Conservation (phyloP, 1,140 invertebrate species). For the Coelopa frigida region DNA sequence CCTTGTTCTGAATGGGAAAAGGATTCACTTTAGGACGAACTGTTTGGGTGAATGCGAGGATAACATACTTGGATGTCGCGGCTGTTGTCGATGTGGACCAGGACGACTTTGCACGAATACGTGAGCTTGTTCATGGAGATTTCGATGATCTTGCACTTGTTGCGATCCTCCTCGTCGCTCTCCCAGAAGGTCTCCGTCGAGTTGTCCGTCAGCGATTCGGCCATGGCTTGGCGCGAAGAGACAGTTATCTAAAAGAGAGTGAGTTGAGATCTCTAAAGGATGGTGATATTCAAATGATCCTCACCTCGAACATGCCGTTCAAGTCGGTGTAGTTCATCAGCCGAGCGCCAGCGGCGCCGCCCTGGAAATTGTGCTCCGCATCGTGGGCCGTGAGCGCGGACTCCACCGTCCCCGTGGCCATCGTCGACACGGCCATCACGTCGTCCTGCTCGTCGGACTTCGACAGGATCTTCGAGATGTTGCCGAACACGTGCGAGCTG, state of each 20-base stretch:
- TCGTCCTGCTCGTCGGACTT: conserved; percentile 75
- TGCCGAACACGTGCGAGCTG: conserved; percentile 87
- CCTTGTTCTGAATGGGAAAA: conserved; percentile 66
- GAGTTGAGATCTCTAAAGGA: conserved; percentile 28
- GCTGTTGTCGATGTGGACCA: conserved; percentile 89
- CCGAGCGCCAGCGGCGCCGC: conserved; percentile 18
- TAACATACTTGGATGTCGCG: conserved; percentile 71
- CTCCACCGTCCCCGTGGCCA: conserved; percentile 4
- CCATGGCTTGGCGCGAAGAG: conserved; percentile 89
- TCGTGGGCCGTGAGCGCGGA: conserved; percentile 19
- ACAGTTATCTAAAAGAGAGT: conserved; percentile 85
- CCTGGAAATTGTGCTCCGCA: conserved; percentile 24
- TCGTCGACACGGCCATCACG: conserved; percentile 26
- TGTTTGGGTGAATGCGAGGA: neutral
- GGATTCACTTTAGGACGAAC: neutral
- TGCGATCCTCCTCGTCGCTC: conserved; percentile 92
- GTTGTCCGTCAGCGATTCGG: conserved; percentile 83
- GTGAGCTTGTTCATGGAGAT: conserved; percentile 45
- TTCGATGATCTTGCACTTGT: conserved; percentile 77
- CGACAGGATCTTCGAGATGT: conserved; percentile 92
- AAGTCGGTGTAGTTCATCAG: conserved; percentile 33
- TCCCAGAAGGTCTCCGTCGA: conserved; percentile 99
- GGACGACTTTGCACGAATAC: conserved; percentile 51
- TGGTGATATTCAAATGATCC: too few species aligned
- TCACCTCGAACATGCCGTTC: conserved; percentile 38